Evolutionary conservation across 2,797 vertebrate genomes (phyloP).

Genomic region (Picus viridis): DNA sequence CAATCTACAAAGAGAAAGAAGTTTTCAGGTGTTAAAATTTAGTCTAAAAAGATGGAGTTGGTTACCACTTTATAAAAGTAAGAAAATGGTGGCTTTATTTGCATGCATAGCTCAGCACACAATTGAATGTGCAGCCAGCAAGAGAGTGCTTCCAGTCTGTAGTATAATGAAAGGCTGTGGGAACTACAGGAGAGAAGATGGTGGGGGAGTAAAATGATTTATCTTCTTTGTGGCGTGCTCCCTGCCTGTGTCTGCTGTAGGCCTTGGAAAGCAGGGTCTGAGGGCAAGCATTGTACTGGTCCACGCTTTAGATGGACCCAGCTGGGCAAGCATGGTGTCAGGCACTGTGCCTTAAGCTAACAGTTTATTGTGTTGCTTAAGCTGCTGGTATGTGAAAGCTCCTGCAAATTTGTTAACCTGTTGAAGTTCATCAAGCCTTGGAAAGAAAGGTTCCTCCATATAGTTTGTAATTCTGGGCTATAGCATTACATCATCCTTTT

Average conservation of each 20-base stretch:
- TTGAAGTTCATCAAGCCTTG: background rate
- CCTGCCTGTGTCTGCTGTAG: background rate
- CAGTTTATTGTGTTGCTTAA: background rate
- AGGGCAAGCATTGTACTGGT: fast-evolving
- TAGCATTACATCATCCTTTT: background rate
- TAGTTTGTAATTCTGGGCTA: background rate
- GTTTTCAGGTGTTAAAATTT: background rate
- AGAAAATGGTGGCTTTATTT: background rate
- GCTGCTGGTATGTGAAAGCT: background rate
- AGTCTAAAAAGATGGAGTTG: background rate
- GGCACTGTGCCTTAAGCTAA: background rate
- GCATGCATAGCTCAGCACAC: background rate
- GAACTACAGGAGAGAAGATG: background rate
- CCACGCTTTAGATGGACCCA: fast-evolving
- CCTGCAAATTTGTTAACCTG: background rate
- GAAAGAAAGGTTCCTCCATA: fast-evolving
- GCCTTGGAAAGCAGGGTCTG: background rate
- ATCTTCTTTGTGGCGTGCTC: background rate
- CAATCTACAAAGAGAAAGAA: background rate
- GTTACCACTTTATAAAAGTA: background rate
- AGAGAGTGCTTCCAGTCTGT: background rate
- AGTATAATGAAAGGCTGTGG: background rate
- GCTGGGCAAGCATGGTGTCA: fast-evolving
- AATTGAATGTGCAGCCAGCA: background rate
- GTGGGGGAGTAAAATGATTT: background rate